phyloP scores from a whole-genome alignment of 1,140 invertebrate genomes.

The Bicyclus anynana region DNA sequence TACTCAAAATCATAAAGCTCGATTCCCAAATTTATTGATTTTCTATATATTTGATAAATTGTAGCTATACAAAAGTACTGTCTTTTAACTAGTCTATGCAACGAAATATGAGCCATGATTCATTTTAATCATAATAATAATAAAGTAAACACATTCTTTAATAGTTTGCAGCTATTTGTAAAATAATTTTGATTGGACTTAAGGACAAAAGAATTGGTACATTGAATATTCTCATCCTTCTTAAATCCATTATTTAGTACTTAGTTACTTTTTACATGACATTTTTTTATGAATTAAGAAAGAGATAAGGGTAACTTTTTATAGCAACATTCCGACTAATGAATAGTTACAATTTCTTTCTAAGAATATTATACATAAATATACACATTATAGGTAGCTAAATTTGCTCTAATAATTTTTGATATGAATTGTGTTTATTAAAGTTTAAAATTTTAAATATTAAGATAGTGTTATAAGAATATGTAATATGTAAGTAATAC shows the following conservation, averaged over 20 bases:
- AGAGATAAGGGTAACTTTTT: conserved; percentile 26
- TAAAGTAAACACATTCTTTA: too few species aligned
- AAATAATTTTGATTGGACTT: too few species aligned
- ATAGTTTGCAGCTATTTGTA: too few species aligned
- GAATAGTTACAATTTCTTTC: conserved; percentile 31
- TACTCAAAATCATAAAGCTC: background rate
- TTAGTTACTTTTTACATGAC: background rate
- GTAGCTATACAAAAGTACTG: conserved; percentile 37
- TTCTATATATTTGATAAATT: background rate
- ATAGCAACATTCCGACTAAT: conserved; percentile 45
- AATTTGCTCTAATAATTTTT: conserved; percentile 58
- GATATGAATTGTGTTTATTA: conserved; percentile 45
- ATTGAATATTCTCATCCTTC: too few species aligned
- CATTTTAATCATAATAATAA: conserved; percentile 27
- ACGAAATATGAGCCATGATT: conserved; percentile 48
- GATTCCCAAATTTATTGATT: background rate
- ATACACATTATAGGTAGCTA: conserved; percentile 62
- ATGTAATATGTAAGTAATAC: conserved; percentile 21
- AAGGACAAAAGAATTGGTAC: too few species aligned
- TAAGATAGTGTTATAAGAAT: conserved; percentile 26
- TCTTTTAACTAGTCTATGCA: conserved; percentile 42
- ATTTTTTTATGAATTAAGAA: background rate
- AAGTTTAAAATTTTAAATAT: conserved; percentile 36
- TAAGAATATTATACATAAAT: conserved; percentile 18
- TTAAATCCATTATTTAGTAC: background rate